These are phyloP conservation scores for Atethmia centrago DNA, from an alignment of 2,888 invertebrate genomes.

Conservation along the genomic window DNA sequence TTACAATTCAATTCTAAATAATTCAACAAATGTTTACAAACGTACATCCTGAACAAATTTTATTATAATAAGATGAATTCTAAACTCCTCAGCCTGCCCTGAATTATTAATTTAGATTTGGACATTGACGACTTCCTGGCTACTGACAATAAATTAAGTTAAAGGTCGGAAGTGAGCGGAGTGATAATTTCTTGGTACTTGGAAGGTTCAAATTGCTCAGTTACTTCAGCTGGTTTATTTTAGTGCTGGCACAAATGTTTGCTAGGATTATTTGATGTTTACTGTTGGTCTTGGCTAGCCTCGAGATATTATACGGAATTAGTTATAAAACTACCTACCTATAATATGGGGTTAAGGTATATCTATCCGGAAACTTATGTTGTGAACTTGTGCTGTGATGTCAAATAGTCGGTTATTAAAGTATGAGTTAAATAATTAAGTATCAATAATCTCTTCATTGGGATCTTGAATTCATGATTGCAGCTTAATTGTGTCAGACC, in stretches of 20 bases:
- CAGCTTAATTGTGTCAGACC: background rate
- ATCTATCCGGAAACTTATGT: background rate
- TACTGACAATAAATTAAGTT: slow-evolving; percentile 60
- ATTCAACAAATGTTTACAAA: slow-evolving; percentile 14
- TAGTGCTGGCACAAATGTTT: slow-evolving; percentile 37
- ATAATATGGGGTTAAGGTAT: background rate
- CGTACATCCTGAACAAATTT: slow-evolving; percentile 15
- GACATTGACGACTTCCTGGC: slow-evolving; percentile 61
- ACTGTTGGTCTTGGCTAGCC: slow-evolving; percentile 8
- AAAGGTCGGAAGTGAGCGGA: slow-evolving; percentile 32
- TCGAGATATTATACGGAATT: background rate
- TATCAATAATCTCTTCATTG: background rate
- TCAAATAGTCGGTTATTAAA: background rate
- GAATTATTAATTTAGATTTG: slow-evolving; percentile 64
- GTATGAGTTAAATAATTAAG: background rate
- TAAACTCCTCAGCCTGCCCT: slow-evolving; percentile 13
- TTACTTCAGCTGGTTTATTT: slow-evolving; percentile 44
- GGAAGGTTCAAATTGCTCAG: slow-evolving; percentile 41
- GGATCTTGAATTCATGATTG: background rate
- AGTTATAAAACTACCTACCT: background rate
- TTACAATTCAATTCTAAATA: background rate
- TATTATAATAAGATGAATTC: slow-evolving; percentile 2
- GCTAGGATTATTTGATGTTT: slow-evolving; percentile 31
- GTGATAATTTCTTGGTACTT: slow-evolving; percentile 56
- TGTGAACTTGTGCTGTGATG: background rate